Evolutionary conservation across 2,888 invertebrate species (phyloP).

Genomic region (Platycheirus albimanus): DNA sequence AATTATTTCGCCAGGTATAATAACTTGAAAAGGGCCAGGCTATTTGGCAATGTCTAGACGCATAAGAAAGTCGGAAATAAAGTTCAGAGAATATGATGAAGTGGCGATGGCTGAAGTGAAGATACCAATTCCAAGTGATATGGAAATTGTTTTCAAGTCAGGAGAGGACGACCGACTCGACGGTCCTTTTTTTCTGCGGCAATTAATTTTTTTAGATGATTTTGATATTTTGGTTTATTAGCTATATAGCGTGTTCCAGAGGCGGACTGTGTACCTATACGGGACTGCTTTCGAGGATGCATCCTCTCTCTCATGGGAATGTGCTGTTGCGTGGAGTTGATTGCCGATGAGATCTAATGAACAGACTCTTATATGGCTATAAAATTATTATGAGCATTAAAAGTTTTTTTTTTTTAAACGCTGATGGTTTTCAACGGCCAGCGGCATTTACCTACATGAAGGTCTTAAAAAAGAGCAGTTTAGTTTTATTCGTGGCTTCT

Average conservation of each 20-base stretch:
- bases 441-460: slow-evolving; percentile 11
- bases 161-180: too few relatives aligned
- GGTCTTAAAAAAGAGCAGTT: too few relatives aligned
- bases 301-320: too few relatives aligned
- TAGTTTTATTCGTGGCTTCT: too few relatives aligned
- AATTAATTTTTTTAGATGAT: slow-evolving; percentile 63
- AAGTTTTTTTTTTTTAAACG: slow-evolving; percentile 24
- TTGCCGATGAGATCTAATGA: slow-evolving; percentile 28
- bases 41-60: slow-evolving; percentile 69
- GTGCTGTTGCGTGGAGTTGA: not conserved
- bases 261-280: not conserved
- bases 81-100: slow-evolving; percentile 66
- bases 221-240: slow-evolving; percentile 49
- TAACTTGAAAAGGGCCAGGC: slow-evolving; percentile 41
- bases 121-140: slow-evolving; percentile 53
- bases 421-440: slow-evolving; percentile 1
- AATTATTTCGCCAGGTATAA: slow-evolving; percentile 36
- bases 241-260: slow-evolving; percentile 25
- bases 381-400: slow-evolving; percentile 24
- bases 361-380: slow-evolving; percentile 23
- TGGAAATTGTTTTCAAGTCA: slow-evolving; percentile 46
- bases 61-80: slow-evolving; percentile 72
- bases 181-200: slow-evolving; percentile 21
- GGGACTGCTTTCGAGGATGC: not conserved
- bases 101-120: slow-evolving; percentile 68